Percentiles rank a stretch among this genome's conserved stretches.
Conservation (phyloP, 2,797 vertebrate genomes). For the Tinamus major region DNA sequence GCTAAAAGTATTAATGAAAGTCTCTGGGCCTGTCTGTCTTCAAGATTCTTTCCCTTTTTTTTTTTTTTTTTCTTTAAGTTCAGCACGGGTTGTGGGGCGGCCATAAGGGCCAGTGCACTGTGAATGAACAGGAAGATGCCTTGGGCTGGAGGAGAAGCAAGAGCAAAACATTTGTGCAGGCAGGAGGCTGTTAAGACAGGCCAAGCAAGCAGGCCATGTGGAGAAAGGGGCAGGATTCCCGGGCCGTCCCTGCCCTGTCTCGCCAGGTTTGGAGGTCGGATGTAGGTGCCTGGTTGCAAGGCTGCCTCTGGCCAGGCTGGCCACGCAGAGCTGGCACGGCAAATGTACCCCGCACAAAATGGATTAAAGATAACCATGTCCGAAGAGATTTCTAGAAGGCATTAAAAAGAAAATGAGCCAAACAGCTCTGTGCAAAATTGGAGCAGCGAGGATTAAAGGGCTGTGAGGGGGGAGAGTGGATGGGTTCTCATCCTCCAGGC, state of each 20-base stretch:
- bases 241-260: background rate
- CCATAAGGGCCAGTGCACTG: too few species aligned
- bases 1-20: conserved; percentile 19
- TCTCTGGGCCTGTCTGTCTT: background rate
- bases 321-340: too few species aligned
- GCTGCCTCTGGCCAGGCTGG: background rate
- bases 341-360: background rate
- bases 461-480: too few species aligned
- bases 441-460: background rate
- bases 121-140: too few species aligned
- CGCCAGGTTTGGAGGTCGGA: background rate
- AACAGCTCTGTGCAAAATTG: background rate
- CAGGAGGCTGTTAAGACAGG: too few species aligned
- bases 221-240: background rate
- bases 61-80: too few species aligned
- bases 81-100: background rate
- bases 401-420: background rate
- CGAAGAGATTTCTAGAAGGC: background rate
- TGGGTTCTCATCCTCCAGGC: background rate
- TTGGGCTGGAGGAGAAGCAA: too few species aligned
- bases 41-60: background rate
- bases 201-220: too few species aligned
- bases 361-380: background rate
- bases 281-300: too few species aligned
- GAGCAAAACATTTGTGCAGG: too few species aligned